Percentiles rank a stretch among this genome's conserved stretches.
Evolutionary conservation across 2,888 invertebrate species (phyloP).

Genomic region (Macrosoma leucophasiata): DNA sequence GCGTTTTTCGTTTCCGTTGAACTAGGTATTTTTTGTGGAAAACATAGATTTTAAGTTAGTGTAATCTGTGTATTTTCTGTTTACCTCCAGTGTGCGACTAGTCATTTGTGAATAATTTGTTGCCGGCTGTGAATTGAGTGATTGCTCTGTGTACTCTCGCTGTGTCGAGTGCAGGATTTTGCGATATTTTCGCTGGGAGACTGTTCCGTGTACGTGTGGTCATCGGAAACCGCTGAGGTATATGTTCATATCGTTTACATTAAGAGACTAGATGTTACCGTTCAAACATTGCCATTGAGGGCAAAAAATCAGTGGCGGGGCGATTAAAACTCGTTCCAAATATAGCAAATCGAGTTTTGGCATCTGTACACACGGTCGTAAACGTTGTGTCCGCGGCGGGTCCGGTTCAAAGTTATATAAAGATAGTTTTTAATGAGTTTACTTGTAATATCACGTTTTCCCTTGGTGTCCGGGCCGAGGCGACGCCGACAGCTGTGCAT

Average conservation of each 20-base stretch:
- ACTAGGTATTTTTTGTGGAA: conserved; percentile 61
- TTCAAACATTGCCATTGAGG: conserved; percentile 36
- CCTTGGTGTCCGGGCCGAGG: conserved; percentile 60
- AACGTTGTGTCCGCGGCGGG: conserved; percentile 19
- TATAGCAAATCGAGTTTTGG: conserved; percentile 50
- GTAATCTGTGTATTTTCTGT: conserved; percentile 72
- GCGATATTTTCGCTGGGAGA: conserved; percentile 61
- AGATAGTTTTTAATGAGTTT: conserved; percentile 33
- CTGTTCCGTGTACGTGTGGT: conserved; percentile 44
- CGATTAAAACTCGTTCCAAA: conserved; percentile 54
- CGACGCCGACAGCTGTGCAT: conserved; percentile 64
- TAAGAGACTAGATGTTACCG: conserved; percentile 14
- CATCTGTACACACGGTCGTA: conserved; percentile 18
- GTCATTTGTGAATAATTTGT: conserved; percentile 63
- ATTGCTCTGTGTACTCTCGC: conserved; percentile 59
- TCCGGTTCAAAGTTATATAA: conserved; percentile 29
- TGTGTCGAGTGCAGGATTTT: conserved; percentile 62
- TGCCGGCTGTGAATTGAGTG: conserved; percentile 67
- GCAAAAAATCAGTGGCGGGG: conserved; percentile 46
- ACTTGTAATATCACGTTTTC: conserved; percentile 43
- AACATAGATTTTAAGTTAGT: conserved; percentile 72
- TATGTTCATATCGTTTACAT: conserved; percentile 29
- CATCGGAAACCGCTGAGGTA: conserved; percentile 54
- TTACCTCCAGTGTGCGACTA: conserved; percentile 62
- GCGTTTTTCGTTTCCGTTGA: conserved; percentile 68